phyloP scores from a whole-genome alignment of 2,113 vertebrate species.

The Phrynocephalus versicolor region DNA sequence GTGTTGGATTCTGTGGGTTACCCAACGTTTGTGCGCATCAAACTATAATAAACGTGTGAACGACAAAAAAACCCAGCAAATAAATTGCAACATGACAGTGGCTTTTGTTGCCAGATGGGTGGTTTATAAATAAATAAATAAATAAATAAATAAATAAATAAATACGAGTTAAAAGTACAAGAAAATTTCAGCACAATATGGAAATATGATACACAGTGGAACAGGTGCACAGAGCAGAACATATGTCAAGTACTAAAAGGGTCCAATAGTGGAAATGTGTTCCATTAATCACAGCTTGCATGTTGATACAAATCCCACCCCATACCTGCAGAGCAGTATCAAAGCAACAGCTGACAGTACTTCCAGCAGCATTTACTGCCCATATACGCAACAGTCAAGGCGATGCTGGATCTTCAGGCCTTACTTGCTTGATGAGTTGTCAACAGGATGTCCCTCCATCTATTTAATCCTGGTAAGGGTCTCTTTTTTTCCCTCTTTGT shows the following conservation, averaged over 20 bases:
- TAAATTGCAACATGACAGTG: not conserved
- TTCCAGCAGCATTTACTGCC: not conserved
- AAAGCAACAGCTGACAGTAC: not conserved
- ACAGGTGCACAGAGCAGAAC: no score
- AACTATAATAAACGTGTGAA: no score
- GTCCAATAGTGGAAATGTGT: not conserved
- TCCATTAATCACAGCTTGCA: not conserved
- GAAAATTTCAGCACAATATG: not conserved
- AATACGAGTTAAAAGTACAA: not conserved
- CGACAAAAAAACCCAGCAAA: no score
- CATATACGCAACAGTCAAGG: constrained; percentile 37
- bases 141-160: no score
- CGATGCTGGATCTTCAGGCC: constrained; percentile 40
- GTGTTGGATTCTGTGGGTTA: not conserved
- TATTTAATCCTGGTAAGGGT: constrained; percentile 57
- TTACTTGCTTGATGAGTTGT: constrained; percentile 1
- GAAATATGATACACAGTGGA: not conserved
- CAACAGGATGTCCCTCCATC: constrained; percentile 41
- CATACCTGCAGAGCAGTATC: constrained; percentile 5
- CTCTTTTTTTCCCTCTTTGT: constrained; percentile 1
- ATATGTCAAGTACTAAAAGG: not conserved
- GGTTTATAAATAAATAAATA: no score
- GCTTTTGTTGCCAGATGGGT: no score
- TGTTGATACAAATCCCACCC: constrained; percentile 10
- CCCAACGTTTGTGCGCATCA: no score